phyloP scores from a whole-genome alignment of 1,140 invertebrate species.

The Drosophila repletoides region DNA sequence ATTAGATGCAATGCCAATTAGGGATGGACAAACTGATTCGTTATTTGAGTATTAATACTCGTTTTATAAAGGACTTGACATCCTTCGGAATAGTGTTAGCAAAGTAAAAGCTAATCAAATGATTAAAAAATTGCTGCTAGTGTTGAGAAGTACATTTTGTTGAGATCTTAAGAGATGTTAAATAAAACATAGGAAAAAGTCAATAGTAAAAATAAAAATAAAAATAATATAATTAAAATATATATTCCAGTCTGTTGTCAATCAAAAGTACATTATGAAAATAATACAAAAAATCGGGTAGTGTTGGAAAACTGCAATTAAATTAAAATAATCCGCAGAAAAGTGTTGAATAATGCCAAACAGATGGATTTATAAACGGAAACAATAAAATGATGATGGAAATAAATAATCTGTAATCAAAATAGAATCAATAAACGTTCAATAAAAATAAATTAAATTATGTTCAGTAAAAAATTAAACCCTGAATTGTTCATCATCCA shows the following conservation, averaged over 20 bases:
- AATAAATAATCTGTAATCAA: too few relatives aligned
- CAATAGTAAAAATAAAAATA: neutral
- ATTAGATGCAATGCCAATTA: neutral
- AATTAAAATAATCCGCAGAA: neutral
- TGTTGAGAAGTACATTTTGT: neutral
- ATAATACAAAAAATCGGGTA: too few relatives aligned
- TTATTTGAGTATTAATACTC: too few relatives aligned
- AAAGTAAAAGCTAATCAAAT: neutral
- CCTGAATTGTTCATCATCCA: conserved; percentile 10
- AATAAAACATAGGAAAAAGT: neutral
- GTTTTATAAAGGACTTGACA: too few relatives aligned
- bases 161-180: too few relatives aligned
- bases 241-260: too few relatives aligned
- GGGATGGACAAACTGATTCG: neutral
- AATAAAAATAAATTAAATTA: neutral
- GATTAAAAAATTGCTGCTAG: neutral
- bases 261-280: too few relatives aligned
- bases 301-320: too few relatives aligned
- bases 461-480: neutral
- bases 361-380: neutral
- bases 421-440: too few relatives aligned
- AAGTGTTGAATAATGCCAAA: neutral
- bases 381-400: too few relatives aligned
- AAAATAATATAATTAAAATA: too few relatives aligned
- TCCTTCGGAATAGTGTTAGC: neutral